phyloP scores from a whole-genome alignment of 2,888 invertebrate species.

The Phyllotreta cruciferae region DNA sequence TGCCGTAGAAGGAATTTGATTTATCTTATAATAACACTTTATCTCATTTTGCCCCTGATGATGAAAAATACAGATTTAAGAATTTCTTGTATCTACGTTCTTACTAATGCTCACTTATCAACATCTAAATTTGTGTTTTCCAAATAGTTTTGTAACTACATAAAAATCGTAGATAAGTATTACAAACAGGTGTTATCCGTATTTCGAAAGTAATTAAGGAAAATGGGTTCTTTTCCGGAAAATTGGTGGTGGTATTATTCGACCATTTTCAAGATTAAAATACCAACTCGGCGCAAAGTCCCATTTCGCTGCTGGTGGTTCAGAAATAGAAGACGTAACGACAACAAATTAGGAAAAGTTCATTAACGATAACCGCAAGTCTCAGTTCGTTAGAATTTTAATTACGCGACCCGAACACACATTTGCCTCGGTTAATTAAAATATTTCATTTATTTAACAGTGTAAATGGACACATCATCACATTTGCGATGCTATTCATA shows the following conservation, averaged over 20 bases:
- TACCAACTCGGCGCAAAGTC: constrained; percentile 24
- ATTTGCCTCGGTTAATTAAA: constrained; percentile 53
- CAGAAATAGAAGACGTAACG: constrained; percentile 28
- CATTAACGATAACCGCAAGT: constrained; percentile 55
- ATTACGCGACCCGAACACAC: constrained; percentile 53
- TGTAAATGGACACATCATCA: constrained; percentile 44
- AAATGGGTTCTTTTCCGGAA: constrained; percentile 29
- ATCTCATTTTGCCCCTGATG: background rate
- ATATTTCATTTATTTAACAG: constrained; percentile 53
- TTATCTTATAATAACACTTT: background rate
- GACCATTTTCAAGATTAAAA: constrained; percentile 30
- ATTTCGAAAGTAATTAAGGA: constrained; percentile 20
- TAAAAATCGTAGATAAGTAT: constrained; percentile 14
- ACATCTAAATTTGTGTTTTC: no score
- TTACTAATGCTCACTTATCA: no score
- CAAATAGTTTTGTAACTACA: background rate
- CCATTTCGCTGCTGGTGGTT: constrained; percentile 25
- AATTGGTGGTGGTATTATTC: constrained; percentile 27
- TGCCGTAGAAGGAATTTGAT: background rate
- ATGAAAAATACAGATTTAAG: no score
- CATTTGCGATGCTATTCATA: constrained; percentile 26
- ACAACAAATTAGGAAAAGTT: constrained; percentile 54
- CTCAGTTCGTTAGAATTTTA: constrained; percentile 54
- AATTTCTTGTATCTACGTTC: no score
- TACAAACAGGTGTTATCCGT: constrained; percentile 21